Conservation (phyloP, 2,113 vertebrate species). For the Xenopus laevis region DNA sequence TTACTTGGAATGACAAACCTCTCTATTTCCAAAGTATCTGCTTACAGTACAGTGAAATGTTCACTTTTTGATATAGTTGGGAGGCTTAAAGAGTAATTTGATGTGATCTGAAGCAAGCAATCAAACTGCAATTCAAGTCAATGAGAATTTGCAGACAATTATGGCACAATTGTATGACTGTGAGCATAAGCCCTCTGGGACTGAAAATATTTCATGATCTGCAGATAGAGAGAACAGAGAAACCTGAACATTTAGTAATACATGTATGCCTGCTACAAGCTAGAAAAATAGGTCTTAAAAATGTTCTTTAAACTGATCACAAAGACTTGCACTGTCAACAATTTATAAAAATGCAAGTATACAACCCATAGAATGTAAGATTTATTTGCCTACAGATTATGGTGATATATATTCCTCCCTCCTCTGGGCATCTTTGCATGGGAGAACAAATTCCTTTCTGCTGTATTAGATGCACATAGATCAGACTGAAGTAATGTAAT, state of each 20-base stretch:
- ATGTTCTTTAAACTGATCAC: too few relatives aligned
- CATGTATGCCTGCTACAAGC: slow-evolving; percentile 19
- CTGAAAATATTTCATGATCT: slow-evolving; percentile 36
- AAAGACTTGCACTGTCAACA: too few relatives aligned
- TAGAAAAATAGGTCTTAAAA: slow-evolving; percentile 1
- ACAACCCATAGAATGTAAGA: too few relatives aligned
- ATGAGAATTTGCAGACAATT: slow-evolving; percentile 18
- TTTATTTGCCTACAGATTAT: too few relatives aligned
- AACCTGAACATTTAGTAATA: slow-evolving; percentile 26
- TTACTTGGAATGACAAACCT: slow-evolving; percentile 11
- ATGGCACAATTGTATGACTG: slow-evolving; percentile 18
- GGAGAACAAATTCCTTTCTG: too few relatives aligned
- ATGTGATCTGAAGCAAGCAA: slow-evolving; percentile 29
- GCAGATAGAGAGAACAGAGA: slow-evolving; percentile 27
- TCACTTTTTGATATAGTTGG: slow-evolving; percentile 24
- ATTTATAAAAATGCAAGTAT: too few relatives aligned
- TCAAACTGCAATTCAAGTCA: slow-evolving; percentile 33
- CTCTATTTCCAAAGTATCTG: slow-evolving; percentile 28
- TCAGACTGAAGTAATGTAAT: too few relatives aligned
- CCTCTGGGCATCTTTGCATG: too few relatives aligned
- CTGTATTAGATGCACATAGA: too few relatives aligned
- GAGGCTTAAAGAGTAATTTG: slow-evolving; percentile 34
- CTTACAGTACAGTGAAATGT: slow-evolving; percentile 31
- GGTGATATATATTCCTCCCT: too few relatives aligned
- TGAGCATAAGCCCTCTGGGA: slow-evolving; percentile 27